Percentiles rank a stretch among this genome's conserved stretches.
Evolutionary conservation across 1,140 invertebrate genomes (phyloP).

Genomic region (Drosophila kurseongensis): DNA sequence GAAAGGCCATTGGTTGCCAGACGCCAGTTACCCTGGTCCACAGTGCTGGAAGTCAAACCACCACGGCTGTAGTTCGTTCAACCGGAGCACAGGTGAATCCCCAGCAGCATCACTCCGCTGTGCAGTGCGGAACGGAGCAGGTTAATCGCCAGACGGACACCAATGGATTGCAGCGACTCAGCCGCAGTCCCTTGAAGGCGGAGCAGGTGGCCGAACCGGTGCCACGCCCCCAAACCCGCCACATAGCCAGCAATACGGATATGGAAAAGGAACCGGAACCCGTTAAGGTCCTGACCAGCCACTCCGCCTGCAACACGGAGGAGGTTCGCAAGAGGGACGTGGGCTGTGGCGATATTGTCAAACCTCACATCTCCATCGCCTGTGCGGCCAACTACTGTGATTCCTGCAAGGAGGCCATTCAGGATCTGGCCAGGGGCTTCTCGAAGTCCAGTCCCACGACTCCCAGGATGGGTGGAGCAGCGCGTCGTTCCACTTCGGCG

Average conservation of each 20-base stretch:
- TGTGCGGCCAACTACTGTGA: conserved; percentile 88
- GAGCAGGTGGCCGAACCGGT: conserved; percentile 62
- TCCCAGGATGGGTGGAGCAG: neutral
- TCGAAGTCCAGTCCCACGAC: conserved; percentile 56
- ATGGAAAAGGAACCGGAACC: conserved; percentile 20
- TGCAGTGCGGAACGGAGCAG: conserved; percentile 53
- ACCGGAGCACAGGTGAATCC: conserved; percentile 63
- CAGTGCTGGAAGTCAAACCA: conserved; percentile 56
- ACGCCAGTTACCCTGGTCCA: conserved; percentile 42
- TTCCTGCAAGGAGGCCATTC: conserved; percentile 88
- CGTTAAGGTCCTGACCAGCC: conserved; percentile 28
- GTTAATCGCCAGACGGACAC: conserved; percentile 69
- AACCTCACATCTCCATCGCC: conserved; percentile 85
- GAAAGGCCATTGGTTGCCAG: conserved; percentile 70
- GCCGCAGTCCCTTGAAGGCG: conserved; percentile 43
- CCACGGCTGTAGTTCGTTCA: conserved; percentile 37
- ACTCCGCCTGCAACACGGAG: conserved; percentile 79
- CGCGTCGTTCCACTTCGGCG: conserved; percentile 53
- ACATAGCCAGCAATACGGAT: conserved; percentile 67
- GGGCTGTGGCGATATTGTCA: conserved; percentile 86
- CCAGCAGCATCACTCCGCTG: conserved; percentile 44
- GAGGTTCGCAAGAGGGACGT: conserved; percentile 84
- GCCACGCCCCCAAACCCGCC: conserved; percentile 22
- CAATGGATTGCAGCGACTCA: conserved; percentile 55
- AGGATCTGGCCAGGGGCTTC: conserved; percentile 85